Conservation (phyloP, 2,797 vertebrate genomes). For the Psittacula derbiana region DNA sequence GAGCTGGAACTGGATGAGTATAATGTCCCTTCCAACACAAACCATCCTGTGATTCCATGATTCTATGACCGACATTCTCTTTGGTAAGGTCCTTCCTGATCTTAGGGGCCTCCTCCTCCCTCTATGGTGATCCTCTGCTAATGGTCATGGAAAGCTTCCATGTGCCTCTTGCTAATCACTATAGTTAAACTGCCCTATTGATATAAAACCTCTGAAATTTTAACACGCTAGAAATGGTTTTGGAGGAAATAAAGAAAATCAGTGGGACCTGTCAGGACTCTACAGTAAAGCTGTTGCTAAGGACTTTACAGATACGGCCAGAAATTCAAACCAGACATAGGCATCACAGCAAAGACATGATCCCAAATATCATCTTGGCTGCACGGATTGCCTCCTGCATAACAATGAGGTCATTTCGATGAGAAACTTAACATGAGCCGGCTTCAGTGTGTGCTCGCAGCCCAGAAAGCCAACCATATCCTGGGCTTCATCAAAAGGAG, state of each 20-base stretch:
- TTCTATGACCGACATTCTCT: not conserved
- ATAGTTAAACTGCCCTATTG: not conserved
- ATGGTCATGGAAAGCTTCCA: fast-evolving
- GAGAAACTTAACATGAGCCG: no score
- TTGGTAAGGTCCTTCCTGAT: not conserved
- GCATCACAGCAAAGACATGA: fast-evolving
- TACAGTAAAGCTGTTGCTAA: not conserved
- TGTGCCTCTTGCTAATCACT: not conserved
- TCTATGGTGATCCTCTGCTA: not conserved
- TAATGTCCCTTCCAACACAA: not conserved
- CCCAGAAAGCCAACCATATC: no score
- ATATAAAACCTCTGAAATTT: not conserved
- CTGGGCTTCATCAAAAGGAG: no score
- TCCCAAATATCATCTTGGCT: not conserved
- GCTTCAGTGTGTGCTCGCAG: no score
- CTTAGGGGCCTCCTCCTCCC: not conserved
- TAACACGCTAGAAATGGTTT: not conserved
- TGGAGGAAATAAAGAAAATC: not conserved
- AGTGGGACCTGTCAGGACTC: not conserved
- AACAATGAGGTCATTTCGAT: not conserved
- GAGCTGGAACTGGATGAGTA: not conserved
- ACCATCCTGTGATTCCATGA: no score
- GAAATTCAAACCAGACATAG: not conserved
- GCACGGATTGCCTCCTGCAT: not conserved
- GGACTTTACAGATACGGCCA: not conserved